Evolutionary conservation across 2,113 vertebrate genomes (phyloP), one percentile per base, ranked within the genome.

Genomic region (Rafetus swinhoei): DNA sequence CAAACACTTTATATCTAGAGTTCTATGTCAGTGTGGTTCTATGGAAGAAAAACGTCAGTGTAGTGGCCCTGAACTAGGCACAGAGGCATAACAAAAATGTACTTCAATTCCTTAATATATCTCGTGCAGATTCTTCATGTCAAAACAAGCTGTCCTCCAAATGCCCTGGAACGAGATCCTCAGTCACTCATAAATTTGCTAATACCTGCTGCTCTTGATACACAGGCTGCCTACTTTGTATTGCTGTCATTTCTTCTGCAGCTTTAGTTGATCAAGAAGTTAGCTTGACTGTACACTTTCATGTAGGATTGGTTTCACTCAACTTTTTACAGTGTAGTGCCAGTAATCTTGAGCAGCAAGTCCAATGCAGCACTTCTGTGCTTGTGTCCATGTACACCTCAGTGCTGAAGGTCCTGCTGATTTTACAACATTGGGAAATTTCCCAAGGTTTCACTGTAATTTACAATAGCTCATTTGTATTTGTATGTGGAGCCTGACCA

Each of bases 61-160:
- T 35, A n/a, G n/a, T n/a, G 24, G 4, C 2, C 4, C 0, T 2
- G 3, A 57, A 9, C 22, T 80, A 10, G 21, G 22, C 1, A 4
- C 13, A 21, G 16, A 10, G 90, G 55, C 50, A 13, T 0, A 27
- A 60, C n/a, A 18, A 54, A 52, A 54, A 2, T 32, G 35, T 69
- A 6, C 45, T 94, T 50, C 2, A 9, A 0, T 29, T 86, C 39
- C 39, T 21, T 4, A 8, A 8, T 55, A 9, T 50, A 6, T 50
- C 12, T 65, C 57, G 3, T 21, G 29, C 27, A 6, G 22, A 50
- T 54, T 52, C 3, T 2, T 15, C 55, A 1, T 2, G n/a, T 39
- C 3, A 18, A 14, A n/a, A 29, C 4, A 0, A 0, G 0, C 59
- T 79, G 60, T 55, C 21, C 54, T 53, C 60, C 62, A 24, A 0